Percentiles rank a stretch among this genome's conserved stretches.
phyloP scores from a whole-genome alignment of 2,113 vertebrate genomes.

The Myanophis thanlyinensis region DNA sequence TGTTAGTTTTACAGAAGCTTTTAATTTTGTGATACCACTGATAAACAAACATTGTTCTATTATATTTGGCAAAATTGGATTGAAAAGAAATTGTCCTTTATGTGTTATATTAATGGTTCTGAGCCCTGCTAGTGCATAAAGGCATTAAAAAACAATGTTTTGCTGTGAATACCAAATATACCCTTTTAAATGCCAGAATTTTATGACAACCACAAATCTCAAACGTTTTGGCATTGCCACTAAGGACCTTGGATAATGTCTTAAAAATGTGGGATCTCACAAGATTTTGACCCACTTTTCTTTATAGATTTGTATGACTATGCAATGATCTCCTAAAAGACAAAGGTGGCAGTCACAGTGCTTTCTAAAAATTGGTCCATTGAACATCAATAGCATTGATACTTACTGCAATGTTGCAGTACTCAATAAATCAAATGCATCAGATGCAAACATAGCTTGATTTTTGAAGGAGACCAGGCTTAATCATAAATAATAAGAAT shows the following conservation, averaged over 20 bases:
- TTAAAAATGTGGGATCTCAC: neutral
- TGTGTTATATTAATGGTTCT: neutral
- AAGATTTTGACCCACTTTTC: neutral
- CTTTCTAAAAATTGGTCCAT: neutral
- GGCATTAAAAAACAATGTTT: neutral
- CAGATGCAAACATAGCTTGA: neutral
- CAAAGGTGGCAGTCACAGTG: neutral
- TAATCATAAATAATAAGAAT: neutral
- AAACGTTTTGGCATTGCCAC: neutral
- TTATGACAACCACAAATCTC: neutral
- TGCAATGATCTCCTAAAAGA: neutral
- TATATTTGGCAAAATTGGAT: neutral
- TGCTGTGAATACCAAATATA: neutral
- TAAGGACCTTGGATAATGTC: neutral
- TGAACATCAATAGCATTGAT: neutral
- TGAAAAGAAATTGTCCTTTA: neutral
- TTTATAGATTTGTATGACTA: neutral
- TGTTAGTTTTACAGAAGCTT: neutral
- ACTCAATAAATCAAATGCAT: neutral
- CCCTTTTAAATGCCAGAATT: neutral
- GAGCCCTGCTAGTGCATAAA: neutral
- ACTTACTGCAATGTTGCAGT: neutral
- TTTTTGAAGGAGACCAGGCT: neutral
- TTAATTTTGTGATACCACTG: neutral
- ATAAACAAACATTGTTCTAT: neutral